These are phyloP conservation scores for Lepidurus arcticus DNA, from an alignment of 1,140 invertebrate genomes.

Conservation along the genomic window DNA sequence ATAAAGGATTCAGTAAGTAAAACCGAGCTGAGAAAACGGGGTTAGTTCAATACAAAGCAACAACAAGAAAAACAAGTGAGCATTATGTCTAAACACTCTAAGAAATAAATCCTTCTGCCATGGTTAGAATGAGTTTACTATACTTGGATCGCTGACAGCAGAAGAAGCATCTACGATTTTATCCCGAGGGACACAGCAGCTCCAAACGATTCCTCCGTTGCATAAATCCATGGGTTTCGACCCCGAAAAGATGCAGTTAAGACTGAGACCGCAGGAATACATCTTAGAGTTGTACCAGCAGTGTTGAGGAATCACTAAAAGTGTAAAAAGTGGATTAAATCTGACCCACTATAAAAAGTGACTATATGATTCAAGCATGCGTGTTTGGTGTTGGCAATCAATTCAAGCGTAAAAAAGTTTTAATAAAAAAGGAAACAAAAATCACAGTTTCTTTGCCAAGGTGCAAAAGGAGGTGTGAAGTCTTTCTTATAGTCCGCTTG, in stretches of 20 bases:
- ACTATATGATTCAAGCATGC: too few relatives aligned
- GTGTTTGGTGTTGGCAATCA: too few relatives aligned
- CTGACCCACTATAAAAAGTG: not conserved
- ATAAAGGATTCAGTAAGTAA: too few relatives aligned
- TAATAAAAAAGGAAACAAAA: too few relatives aligned
- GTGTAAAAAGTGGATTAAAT: not conserved
- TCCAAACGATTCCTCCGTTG: constrained; percentile 88
- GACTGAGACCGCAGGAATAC: constrained; percentile 81
- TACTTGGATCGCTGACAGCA: constrained; percentile 75
- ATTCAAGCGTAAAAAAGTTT: too few relatives aligned
- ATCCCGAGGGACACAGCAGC: constrained; percentile 81
- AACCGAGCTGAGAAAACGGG: too few relatives aligned
- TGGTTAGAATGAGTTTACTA: constrained; percentile 47
- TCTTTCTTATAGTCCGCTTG: too few relatives aligned
- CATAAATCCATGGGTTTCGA: constrained; percentile 81
- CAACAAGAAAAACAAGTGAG: too few relatives aligned
- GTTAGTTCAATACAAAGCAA: too few relatives aligned
- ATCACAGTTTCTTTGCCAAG: too few relatives aligned
- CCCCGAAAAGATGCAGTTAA: constrained; percentile 80
- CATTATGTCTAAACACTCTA: not conserved
- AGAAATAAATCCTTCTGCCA: not conserved
- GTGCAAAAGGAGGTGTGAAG: too few relatives aligned
- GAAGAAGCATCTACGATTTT: constrained; percentile 44
- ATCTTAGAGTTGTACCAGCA: constrained; percentile 82
- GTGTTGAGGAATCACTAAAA: constrained; percentile 82